Evolutionary conservation across 2,888 invertebrate genomes (phyloP).

Genomic region (Ormyrus labotus): DNA sequence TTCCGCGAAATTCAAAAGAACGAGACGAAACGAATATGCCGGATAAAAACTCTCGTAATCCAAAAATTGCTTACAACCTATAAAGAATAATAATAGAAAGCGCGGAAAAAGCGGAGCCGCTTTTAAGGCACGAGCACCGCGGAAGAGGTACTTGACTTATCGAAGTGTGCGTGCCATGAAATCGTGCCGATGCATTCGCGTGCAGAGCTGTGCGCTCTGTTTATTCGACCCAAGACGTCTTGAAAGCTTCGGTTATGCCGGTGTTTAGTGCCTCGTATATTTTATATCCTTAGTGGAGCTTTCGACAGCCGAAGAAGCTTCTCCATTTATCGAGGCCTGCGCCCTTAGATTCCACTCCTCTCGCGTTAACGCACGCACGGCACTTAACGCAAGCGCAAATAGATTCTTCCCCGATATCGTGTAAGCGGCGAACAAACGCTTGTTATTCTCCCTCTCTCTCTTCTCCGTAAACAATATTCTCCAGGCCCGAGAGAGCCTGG

Average conservation of each 20-base stretch:
- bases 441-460: no score
- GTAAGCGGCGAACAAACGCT: no score
- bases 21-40: not conserved
- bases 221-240: constrained; percentile 36
- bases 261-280: constrained; percentile 23
- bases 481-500: no score
- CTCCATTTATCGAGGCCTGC: not conserved
- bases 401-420: no score
- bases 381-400: no score
- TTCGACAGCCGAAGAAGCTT: constrained; percentile 8
- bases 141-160: constrained; percentile 23
- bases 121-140: not conserved
- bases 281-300: constrained; percentile 20
- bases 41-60: no score
- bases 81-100: no score
- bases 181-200: constrained; percentile 30
- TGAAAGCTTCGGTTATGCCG: constrained; percentile 12
- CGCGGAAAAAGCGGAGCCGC: no score
- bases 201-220: constrained; percentile 15
- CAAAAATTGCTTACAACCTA: no score
- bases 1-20: not conserved
- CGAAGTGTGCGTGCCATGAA: constrained; percentile 11
- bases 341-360: no score
- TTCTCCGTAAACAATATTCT: no score
- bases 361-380: no score